Evolutionary conservation across 2,888 invertebrate species (phyloP).

Genomic region (Synergus laeviventris): DNA sequence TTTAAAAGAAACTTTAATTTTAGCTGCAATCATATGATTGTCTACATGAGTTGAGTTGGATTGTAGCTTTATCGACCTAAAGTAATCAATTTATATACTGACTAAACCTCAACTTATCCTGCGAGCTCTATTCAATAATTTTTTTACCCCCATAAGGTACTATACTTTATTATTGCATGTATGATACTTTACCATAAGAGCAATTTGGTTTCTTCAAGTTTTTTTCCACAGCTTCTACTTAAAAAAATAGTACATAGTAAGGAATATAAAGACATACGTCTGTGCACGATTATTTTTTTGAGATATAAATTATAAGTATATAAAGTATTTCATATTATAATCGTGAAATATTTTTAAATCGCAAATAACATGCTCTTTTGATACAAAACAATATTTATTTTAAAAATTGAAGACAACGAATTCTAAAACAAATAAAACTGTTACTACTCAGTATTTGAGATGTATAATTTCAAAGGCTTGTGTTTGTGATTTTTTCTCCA

Average conservation of each 20-base stretch:
- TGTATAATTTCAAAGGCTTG: not conserved
- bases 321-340: too few relatives aligned
- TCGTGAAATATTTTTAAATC: too few relatives aligned
- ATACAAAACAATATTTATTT: conserved; percentile 5
- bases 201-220: too few relatives aligned
- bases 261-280: too few relatives aligned
- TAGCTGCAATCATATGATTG: too few relatives aligned
- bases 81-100: not conserved
- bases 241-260: too few relatives aligned
- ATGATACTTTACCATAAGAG: too few relatives aligned
- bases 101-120: not conserved
- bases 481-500: not conserved
- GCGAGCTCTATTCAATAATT: not conserved
- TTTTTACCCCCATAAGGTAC: not conserved
- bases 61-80: not conserved
- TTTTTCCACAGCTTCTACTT: too few relatives aligned
- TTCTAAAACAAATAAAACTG: not conserved
- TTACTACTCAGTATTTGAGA: not conserved
- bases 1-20: too few relatives aligned
- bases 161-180: not conserved
- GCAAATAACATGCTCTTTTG: not conserved
- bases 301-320: too few relatives aligned
- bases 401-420: not conserved
- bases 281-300: too few relatives aligned
- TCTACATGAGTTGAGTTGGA: not conserved